Evolutionary conservation across 2,113 vertebrate species (phyloP), one percentile per base, ranked within the genome.

Genomic region (Sitta europaea): DNA sequence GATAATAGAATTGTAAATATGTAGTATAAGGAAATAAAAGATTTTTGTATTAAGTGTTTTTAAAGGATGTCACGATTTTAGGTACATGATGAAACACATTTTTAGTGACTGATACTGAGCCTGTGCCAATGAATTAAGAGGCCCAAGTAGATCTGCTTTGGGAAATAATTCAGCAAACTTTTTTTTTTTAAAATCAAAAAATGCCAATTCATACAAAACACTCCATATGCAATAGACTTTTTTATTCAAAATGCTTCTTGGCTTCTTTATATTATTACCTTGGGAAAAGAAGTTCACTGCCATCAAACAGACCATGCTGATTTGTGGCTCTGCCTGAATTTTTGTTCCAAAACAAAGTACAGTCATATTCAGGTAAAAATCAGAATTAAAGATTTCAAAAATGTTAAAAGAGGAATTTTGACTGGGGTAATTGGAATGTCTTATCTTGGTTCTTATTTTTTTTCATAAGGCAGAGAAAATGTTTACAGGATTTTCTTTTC

Each of bases 1-100:
- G 63, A 29, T 74, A 59, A 61, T n/a, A 74, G 79, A 77, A 61
- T 16, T 96, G 95, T 94, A 97, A 96, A 96, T 97, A 96, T 93
- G 86, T 91, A 90, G 92, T 53, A 76, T 93, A 96, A 91, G 63
- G 66, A 80, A 92, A 84, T 76, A 88, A 95, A 86, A 73, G 48
- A 59, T 73, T 86, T 77, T 94, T 97, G 83, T 83, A 67, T 63
- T 24, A 68, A 63, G 43, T 94, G 47, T 86, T 95, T 90, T 88
- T 80, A 80, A 76, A 70, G 81, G 80, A 66, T 88, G 68, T 83
- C 88, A 79, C 66, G 4, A 61, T 80, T 88, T 70, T 62, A 74
- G 77, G 79, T 88, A 59, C 78, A 16, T 71, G 93, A 74, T 72
- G 77, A 91, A 96, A 89, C n/a, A 75, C 29, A 0, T 79, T 95